Evolutionary conservation across 2,113 vertebrate genomes (phyloP).

Genomic region (Peromyscus leucopus): DNA sequence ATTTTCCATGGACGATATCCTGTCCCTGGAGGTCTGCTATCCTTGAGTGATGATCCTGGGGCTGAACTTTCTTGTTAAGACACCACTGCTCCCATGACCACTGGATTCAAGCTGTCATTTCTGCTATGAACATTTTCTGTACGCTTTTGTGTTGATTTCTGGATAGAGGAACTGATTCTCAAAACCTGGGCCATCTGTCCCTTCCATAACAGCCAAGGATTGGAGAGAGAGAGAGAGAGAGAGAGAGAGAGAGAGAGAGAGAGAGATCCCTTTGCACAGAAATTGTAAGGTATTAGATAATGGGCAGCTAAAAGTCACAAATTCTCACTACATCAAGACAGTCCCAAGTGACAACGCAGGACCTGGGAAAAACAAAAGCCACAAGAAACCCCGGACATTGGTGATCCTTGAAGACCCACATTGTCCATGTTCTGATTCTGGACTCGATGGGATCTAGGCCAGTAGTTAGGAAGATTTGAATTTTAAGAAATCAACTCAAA

Average conservation of each 20-base stretch:
- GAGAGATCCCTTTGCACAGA: neutral
- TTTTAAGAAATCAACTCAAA: conserved; percentile 17
- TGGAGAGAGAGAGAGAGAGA: neutral
- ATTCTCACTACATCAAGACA: neutral
- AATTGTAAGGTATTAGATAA: neutral
- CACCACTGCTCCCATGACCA: neutral
- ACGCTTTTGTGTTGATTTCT: neutral
- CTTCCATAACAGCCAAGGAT: neutral
- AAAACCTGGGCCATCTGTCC: neutral
- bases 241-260: neutral
- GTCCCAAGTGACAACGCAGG: neutral
- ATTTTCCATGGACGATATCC: neutral
- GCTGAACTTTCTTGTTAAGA: neutral
- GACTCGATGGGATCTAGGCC: neutral
- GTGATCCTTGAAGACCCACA: neutral
- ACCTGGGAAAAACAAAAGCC: neutral
- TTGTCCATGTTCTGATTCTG: neutral
- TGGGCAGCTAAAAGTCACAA: neutral
- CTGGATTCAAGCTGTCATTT: neutral
- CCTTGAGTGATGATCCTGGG: neutral
- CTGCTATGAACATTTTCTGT: neutral
- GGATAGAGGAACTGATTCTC: neutral
- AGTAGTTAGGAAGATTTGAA: neutral
- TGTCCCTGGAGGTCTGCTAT: neutral
- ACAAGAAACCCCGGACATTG: neutral